These are phyloP conservation scores for Propithecus coquereli DNA, from an alignment of 2,113 vertebrate species.

Conservation along the genomic window DNA sequence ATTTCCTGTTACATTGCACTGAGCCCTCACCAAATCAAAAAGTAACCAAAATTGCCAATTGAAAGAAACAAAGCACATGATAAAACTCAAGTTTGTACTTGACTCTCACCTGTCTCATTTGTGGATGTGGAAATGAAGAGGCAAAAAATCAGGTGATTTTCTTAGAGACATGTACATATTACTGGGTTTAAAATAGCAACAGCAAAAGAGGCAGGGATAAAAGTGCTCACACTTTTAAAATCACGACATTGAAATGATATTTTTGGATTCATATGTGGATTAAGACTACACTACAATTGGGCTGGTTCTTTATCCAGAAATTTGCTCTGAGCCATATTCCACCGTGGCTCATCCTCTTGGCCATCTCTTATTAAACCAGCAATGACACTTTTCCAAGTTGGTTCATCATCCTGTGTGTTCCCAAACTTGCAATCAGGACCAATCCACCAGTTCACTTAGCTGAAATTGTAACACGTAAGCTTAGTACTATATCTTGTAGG, in stretches of 20 bases:
- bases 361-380: background rate
- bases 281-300: fast-evolving
- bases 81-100: background rate
- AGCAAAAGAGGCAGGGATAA: background rate
- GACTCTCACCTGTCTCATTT: background rate
- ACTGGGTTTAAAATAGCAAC: background rate
- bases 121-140: background rate
- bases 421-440: background rate
- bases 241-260: background rate
- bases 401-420: background rate
- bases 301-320: background rate
- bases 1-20: background rate
- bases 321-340: background rate
- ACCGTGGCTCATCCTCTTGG: fast-evolving
- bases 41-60: background rate
- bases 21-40: background rate
- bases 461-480: background rate
- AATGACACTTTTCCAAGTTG: background rate
- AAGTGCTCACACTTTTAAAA: background rate
- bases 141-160: background rate
- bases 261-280: background rate
- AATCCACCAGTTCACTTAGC: background rate
- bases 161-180: fast-evolving
- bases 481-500: background rate
- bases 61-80: background rate